Evolutionary conservation across 1,140 invertebrate species (phyloP).

Genomic region (Camponotus pennsylvanicus): DNA sequence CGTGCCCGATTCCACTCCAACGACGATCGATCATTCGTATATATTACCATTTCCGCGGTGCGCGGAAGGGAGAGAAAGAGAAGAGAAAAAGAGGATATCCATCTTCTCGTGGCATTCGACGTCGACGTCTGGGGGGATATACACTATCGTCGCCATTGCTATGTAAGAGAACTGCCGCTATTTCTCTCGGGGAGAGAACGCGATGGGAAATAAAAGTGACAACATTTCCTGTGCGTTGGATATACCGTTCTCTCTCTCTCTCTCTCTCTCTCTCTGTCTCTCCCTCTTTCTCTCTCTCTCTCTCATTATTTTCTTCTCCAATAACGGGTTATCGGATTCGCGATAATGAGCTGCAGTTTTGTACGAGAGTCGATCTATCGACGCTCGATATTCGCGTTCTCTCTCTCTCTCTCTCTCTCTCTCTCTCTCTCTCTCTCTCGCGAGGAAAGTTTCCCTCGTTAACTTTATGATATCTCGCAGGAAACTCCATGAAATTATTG

Average conservation of each 20-base stretch:
- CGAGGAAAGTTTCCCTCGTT: constrained; percentile 23
- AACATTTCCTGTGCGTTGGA: background rate
- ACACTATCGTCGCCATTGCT: constrained; percentile 36
- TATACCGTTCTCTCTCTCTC: constrained; percentile 10
- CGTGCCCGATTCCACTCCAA: constrained; percentile 63
- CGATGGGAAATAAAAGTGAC: constrained; percentile 63
- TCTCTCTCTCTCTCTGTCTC: background rate
- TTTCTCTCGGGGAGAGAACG: constrained; percentile 36
- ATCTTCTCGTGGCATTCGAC: constrained; percentile 64
- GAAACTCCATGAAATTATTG: constrained; percentile 4
- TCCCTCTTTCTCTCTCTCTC: too few species aligned
- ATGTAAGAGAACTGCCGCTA: constrained; percentile 39
- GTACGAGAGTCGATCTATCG: constrained; percentile 7
- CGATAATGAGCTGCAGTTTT: constrained; percentile 46
- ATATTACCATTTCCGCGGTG: constrained; percentile 65
- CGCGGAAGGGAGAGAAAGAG: constrained; percentile 52
- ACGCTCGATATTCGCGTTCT: background rate
- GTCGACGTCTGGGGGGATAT: constrained; percentile 48
- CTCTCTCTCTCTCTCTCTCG: too few species aligned
- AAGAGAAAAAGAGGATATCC: constrained; percentile 63
- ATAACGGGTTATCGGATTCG: constrained; percentile 45
- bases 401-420: too few species aligned
- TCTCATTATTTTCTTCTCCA: constrained; percentile 46
- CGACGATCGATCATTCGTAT: constrained; percentile 73
- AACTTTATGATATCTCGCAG: constrained; percentile 25